Conservation (phyloP, 2,888 invertebrate species). For the Limnephilus lunatus region DNA sequence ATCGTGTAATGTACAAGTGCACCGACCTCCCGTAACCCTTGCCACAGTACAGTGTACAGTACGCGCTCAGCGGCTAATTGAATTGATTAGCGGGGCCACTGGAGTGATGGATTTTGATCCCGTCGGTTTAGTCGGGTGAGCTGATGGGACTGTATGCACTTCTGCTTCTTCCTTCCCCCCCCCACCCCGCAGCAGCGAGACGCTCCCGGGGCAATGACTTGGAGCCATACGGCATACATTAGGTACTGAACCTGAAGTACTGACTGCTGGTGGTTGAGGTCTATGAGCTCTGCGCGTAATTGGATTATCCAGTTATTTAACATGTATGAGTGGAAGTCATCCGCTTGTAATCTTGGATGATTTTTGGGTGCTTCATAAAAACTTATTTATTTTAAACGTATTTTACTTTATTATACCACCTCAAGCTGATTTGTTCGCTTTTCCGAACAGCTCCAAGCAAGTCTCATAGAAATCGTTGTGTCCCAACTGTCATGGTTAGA, state of each 20-base stretch:
- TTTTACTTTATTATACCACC: too few relatives aligned
- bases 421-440: too few relatives aligned
- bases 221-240: not conserved
- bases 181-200: not conserved
- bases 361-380: not conserved
- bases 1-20: not conserved
- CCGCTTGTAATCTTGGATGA: not conserved
- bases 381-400: too few relatives aligned
- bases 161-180: not conserved
- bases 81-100: not conserved
- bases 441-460: too few relatives aligned
- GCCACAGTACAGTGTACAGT: too few relatives aligned
- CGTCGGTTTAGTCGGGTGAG: not conserved
- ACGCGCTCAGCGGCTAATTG: not conserved
- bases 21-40: not conserved
- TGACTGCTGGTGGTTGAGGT: not conserved
- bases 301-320: not conserved
- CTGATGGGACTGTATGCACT: not conserved
- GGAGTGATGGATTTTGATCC: not conserved
- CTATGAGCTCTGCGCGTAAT: not conserved
- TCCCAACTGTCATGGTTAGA: too few relatives aligned
- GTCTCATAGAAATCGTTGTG: too few relatives aligned
- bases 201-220: not conserved
- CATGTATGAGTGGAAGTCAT: not conserved
- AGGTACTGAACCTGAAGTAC: not conserved